Conservation (phyloP, 1,140 invertebrate species). For the Dolichoris vasculosae region DNA sequence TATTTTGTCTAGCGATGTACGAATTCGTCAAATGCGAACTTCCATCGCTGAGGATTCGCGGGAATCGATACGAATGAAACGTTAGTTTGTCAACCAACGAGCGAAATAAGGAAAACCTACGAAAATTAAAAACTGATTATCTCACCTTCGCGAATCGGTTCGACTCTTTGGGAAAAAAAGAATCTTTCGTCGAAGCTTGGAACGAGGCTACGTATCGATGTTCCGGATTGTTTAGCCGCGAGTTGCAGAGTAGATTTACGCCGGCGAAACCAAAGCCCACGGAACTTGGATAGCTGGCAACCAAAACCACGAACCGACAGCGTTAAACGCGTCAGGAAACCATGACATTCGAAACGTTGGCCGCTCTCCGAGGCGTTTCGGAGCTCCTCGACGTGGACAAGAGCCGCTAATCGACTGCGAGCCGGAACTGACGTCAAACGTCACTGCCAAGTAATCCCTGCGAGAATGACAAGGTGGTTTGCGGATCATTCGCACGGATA, state of each 20-base stretch:
- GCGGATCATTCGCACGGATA: not conserved
- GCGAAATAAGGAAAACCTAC: too few species aligned
- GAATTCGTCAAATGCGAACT: not conserved
- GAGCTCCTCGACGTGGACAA: not conserved
- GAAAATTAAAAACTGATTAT: too few species aligned
- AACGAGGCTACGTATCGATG: not conserved
- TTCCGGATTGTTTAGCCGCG: too few species aligned
- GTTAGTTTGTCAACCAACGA: too few species aligned
- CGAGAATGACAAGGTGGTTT: slow-evolving; percentile 43
- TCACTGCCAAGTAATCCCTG: slow-evolving; percentile 25
- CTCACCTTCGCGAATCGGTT: too few species aligned
- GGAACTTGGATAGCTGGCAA: not conserved
- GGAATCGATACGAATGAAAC: too few species aligned
- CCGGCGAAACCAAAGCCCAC: too few species aligned
- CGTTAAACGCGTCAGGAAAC: not conserved
- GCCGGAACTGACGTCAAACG: slow-evolving; percentile 22
- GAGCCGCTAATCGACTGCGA: slow-evolving; percentile 25
- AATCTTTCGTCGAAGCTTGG: not conserved
- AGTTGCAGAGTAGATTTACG: too few species aligned
- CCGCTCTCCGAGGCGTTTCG: not conserved
- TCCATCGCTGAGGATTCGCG: too few species aligned
- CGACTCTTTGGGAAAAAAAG: not conserved
- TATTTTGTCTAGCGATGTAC: not conserved
- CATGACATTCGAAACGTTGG: not conserved
- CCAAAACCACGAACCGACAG: not conserved